These are phyloP conservation scores for Pegoplata infirma DNA, from an alignment of 2,888 invertebrate genomes.

Conservation along the genomic window DNA sequence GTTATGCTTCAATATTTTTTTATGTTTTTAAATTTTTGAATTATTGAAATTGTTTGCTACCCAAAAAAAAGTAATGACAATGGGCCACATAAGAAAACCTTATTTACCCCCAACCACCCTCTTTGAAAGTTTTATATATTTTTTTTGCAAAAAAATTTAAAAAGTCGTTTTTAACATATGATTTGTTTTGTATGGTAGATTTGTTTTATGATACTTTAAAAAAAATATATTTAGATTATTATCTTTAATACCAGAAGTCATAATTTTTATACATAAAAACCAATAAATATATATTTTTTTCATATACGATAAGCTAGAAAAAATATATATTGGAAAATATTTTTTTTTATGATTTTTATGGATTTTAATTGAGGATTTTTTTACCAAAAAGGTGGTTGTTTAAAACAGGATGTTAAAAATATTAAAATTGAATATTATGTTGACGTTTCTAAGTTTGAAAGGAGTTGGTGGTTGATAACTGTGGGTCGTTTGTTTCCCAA, in stretches of 20 bases:
- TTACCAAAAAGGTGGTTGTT: constrained; percentile 42
- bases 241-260: constrained; percentile 59
- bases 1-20: constrained; percentile 61
- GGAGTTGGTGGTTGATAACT: not conserved
- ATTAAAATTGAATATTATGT: constrained; percentile 16
- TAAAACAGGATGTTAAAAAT: constrained; percentile 44
- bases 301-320: constrained; percentile 37
- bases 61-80: constrained; percentile 6
- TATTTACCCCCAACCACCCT: not conserved
- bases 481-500: not conserved
- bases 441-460: not conserved
- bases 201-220: constrained; percentile 10
- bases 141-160: constrained; percentile 14
- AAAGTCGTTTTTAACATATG: constrained; percentile 51
- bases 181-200: constrained; percentile 1
- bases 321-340: constrained; percentile 41
- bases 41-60: constrained; percentile 62
- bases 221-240: constrained; percentile 53
- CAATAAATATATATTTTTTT: constrained; percentile 45
- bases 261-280: constrained; percentile 54
- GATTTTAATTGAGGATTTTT: constrained; percentile 57
- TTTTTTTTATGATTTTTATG: constrained; percentile 49
- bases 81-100: not conserved
- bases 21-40: constrained; percentile 62
- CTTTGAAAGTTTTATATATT: constrained; percentile 21